Conservation (phyloP, 2,888 invertebrate species). For the Ophion ellenae region DNA sequence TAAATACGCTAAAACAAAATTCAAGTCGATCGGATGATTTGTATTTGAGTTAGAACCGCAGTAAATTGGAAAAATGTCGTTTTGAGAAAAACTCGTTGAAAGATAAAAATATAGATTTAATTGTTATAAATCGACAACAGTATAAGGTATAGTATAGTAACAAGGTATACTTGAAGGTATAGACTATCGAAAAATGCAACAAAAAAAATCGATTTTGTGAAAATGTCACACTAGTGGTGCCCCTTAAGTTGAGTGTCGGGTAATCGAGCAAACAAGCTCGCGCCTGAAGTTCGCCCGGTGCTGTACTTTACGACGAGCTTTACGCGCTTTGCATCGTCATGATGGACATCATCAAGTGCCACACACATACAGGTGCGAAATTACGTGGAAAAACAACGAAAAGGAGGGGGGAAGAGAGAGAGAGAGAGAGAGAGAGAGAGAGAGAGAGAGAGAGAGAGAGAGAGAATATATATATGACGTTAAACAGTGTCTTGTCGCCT, state of each 20-base stretch:
- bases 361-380: neutral
- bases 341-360: slow-evolving; percentile 30
- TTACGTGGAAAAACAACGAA: slow-evolving; percentile 16
- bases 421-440: neutral
- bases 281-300: neutral
- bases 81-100: no score
- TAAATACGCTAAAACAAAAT: no score
- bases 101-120: no score
- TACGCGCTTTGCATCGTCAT: slow-evolving; percentile 10
- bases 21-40: no score
- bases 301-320: neutral
- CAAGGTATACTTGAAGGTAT: no score
- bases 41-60: no score
- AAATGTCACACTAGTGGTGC: no score
- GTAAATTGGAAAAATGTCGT: no score
- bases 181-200: no score
- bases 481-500: slow-evolving; percentile 42
- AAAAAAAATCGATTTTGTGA: no score
- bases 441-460: neutral
- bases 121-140: no score
- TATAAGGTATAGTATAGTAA: no score
- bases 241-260: slow-evolving; percentile 26
- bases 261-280: slow-evolving; percentile 56
- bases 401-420: neutral
- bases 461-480: slow-evolving; percentile 5